Evolutionary conservation across 2,113 vertebrate genomes (phyloP).

Genomic region (Aldabrachelys gigantea): DNA sequence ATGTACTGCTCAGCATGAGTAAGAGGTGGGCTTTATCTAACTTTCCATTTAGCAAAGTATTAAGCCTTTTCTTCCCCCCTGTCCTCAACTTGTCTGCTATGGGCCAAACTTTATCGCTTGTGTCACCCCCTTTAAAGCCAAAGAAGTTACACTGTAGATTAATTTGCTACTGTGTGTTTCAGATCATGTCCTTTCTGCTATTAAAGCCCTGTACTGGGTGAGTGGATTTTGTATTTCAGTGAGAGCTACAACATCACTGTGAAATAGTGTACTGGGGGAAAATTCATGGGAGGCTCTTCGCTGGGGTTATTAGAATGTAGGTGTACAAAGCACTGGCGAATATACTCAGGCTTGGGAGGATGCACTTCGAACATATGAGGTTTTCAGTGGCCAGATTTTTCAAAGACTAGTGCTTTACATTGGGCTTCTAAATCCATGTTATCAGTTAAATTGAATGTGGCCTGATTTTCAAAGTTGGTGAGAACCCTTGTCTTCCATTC

Average conservation of each 20-base stretch:
- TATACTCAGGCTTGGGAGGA: neutral
- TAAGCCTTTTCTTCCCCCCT: neutral
- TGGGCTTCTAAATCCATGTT: neutral
- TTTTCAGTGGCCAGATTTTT: neutral
- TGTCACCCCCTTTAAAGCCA: fast-evolving
- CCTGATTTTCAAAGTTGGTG: neutral
- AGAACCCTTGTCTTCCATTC: neutral
- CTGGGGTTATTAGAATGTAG: neutral
- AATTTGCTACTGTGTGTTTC: fast-evolving
- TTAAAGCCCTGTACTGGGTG: neutral
- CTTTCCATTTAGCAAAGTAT: fast-evolving
- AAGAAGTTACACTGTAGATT: neutral
- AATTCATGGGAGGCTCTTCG: neutral
- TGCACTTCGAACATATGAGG: neutral
- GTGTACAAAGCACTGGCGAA: neutral
- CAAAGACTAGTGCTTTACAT: neutral
- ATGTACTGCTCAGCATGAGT: neutral
- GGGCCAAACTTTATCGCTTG: fast-evolving
- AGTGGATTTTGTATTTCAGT: fast-evolving
- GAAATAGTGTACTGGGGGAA: fast-evolving
- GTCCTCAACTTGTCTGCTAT: fast-evolving
- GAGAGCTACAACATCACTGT: fast-evolving
- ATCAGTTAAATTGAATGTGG: too few relatives aligned
- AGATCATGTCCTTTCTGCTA: fast-evolving
- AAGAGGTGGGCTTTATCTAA: neutral